Evolutionary conservation across 92 coral and sea anemone species (phyloP).

Genomic region (Phenganax stokvisi): DNA sequence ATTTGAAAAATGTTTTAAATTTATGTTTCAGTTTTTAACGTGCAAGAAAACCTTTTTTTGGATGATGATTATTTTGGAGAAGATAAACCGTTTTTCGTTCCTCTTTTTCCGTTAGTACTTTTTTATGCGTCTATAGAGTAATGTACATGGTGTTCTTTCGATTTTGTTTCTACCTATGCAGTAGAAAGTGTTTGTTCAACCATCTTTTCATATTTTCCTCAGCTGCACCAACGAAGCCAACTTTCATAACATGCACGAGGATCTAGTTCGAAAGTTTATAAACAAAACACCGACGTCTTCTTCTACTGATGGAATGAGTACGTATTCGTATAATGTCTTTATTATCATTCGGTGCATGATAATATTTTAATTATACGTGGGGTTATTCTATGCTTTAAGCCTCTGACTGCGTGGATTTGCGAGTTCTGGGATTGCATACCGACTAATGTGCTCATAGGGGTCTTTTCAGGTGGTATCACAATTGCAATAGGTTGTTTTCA

Average conservation of each 20-base stretch:
- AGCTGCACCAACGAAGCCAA: constrained; percentile 68
- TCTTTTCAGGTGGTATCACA: no score
- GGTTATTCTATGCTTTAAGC: background rate
- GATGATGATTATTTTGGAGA: constrained; percentile 32
- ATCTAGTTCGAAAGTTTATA: constrained; percentile 65
- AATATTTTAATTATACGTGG: background rate
- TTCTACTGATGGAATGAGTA: constrained; percentile 37
- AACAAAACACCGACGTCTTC: constrained; percentile 54
- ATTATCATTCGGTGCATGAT: background rate
- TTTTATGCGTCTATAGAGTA: background rate
- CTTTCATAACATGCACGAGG: constrained; percentile 75
- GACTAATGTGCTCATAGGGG: no score
- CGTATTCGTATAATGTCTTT: background rate
- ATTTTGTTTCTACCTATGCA: background rate
- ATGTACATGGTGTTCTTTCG: background rate
- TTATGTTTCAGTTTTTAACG: constrained; percentile 21
- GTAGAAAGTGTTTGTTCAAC: background rate
- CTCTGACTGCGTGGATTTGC: no score
- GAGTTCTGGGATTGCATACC: no score
- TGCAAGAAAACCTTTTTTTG: constrained; percentile 5
- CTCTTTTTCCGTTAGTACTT: constrained; percentile 30
- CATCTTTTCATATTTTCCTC: background rate
- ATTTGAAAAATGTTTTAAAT: background rate
- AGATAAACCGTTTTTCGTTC: constrained; percentile 26
- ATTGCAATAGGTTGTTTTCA: no score